Conservation (phyloP, 2,797 vertebrate genomes). For the Coregonus suidteri region DNA sequence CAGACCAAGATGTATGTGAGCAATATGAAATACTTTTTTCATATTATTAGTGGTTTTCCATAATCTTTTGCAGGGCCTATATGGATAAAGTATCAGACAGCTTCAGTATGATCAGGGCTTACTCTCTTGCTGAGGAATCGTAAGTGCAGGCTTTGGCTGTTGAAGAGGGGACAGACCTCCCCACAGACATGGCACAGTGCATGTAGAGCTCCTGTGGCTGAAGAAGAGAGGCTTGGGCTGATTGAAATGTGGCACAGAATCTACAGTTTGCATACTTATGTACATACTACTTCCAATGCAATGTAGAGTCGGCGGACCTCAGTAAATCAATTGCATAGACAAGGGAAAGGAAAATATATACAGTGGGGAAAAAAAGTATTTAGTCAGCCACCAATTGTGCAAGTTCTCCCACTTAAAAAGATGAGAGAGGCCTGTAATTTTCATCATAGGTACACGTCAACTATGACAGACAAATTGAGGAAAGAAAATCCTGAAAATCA, state of each 20-base stretch:
- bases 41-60: not conserved
- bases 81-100: not conserved
- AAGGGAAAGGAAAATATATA: too few species aligned
- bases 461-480: too few species aligned
- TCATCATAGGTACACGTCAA: too few species aligned
- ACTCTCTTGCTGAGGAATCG: slow-evolving; percentile 55
- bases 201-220: slow-evolving; percentile 67
- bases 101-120: not conserved
- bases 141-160: slow-evolving; percentile 75
- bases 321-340: not conserved
- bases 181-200: slow-evolving; percentile 71
- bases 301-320: not conserved
- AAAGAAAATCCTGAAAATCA: too few species aligned
- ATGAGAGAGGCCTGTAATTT: too few species aligned
- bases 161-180: slow-evolving; percentile 42
- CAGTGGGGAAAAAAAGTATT: too few species aligned
- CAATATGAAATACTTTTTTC: not conserved
- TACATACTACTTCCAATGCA: not conserved
- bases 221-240: not conserved
- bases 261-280: not conserved
- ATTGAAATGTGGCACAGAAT: not conserved
- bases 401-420: too few species aligned
- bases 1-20: not conserved
- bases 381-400: too few species aligned
- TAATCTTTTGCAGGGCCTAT: not conserved